Percentiles rank a stretch among this genome's conserved stretches.
These are phyloP conservation scores for Leptodactylus fallax DNA, from an alignment of 2,797 vertebrate genomes.

Conservation along the genomic window DNA sequence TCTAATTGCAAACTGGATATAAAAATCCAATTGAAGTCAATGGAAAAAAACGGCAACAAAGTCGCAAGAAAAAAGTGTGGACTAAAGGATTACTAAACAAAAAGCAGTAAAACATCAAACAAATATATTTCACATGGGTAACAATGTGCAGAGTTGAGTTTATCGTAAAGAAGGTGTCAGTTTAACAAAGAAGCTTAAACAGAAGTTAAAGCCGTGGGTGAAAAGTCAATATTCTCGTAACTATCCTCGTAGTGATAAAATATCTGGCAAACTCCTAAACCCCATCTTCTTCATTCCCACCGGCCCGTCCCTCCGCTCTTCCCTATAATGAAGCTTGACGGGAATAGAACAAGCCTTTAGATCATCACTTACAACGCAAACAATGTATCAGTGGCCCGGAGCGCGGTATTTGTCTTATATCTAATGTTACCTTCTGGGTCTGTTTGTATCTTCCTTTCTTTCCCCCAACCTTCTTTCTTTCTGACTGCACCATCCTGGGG, in stretches of 20 bases:
- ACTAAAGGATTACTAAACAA: too few relatives aligned
- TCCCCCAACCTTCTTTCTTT: neutral
- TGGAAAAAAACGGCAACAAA: too few relatives aligned
- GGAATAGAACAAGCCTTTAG: conserved; percentile 78
- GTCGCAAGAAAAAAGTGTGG: too few relatives aligned
- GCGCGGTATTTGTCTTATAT: conserved; percentile 78
- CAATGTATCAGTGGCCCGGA: conserved; percentile 72
- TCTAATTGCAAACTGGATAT: too few relatives aligned
- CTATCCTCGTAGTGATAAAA: neutral
- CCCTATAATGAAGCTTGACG: conserved; percentile 78
- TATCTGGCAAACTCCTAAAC: neutral
- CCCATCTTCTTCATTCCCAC: neutral
- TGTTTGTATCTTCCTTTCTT: conserved; percentile 64
- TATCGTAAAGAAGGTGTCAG: too few relatives aligned
- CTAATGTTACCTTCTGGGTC: conserved; percentile 74
- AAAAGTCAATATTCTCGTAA: neutral
- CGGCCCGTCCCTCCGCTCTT: conserved; percentile 58
- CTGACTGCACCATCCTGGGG: neutral
- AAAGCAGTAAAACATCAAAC: too few relatives aligned
- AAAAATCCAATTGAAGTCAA: too few relatives aligned
- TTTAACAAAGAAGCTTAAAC: too few relatives aligned
- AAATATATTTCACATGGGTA: too few relatives aligned
- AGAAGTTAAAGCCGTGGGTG: neutral
- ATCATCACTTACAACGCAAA: conserved; percentile 79
- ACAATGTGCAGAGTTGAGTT: too few relatives aligned